phyloP scores from a whole-genome alignment of 2,888 invertebrate species.

The Stratiomys singularior region DNA sequence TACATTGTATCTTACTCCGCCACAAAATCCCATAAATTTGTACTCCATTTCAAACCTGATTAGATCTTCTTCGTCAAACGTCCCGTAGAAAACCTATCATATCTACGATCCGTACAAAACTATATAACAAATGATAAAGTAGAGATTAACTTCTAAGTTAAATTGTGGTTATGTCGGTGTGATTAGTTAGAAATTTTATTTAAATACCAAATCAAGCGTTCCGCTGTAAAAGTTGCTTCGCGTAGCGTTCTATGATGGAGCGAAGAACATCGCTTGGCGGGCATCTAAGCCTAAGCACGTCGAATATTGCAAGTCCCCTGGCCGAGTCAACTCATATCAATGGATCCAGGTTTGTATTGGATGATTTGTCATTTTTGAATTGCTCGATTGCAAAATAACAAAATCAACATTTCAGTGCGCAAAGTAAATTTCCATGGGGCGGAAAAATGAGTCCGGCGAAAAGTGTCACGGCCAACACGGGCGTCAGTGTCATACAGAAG shows the following conservation, averaged over 20 bases:
- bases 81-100: not conserved
- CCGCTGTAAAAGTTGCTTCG: not conserved
- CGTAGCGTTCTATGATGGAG: constrained; percentile 7
- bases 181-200: not conserved
- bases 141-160: not conserved
- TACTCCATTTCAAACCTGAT: no score
- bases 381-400: no score
- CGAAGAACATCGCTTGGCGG: constrained; percentile 55
- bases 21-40: no score
- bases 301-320: constrained; percentile 58
- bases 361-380: not conserved
- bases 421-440: constrained; percentile 55
- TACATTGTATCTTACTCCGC: not conserved
- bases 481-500: not conserved
- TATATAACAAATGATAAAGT: not conserved
- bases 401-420: constrained; percentile 50
- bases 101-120: not conserved
- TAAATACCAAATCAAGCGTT: not conserved
- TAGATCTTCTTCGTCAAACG: no score
- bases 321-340: constrained; percentile 63
- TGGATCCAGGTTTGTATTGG: constrained; percentile 54
- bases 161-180: constrained; percentile 32
- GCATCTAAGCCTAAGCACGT: constrained; percentile 58
- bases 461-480: constrained; percentile 51
- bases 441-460: constrained; percentile 53